phyloP scores from a whole-genome alignment of 1,140 invertebrate species.

The Drosophila dunni region DNA sequence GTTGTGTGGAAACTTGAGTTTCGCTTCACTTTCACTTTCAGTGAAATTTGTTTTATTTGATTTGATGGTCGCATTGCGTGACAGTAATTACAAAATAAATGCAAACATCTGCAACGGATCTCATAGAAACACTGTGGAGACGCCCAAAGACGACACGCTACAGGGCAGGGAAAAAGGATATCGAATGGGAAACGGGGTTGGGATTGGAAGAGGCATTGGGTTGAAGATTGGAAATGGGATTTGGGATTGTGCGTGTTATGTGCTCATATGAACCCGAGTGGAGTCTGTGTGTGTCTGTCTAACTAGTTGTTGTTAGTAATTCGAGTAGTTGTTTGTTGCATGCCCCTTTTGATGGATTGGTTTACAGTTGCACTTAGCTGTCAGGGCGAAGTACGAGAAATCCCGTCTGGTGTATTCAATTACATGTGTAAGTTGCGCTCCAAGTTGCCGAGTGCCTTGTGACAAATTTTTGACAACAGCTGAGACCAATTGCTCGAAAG shows the following conservation, averaged over 20 bases:
- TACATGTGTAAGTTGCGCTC: conserved; percentile 77
- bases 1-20: conserved; percentile 36
- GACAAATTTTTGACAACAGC: conserved; percentile 78
- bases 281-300: conserved; percentile 31
- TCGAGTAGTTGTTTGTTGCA: conserved; percentile 63
- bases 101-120: conserved; percentile 76
- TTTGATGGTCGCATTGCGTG: conserved; percentile 80
- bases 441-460: conserved; percentile 59
- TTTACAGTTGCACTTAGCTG: conserved; percentile 57
- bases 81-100: conserved; percentile 82
- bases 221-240: conserved; percentile 10
- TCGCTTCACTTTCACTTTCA: conserved; percentile 38
- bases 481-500: conserved; percentile 64
- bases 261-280: conserved; percentile 26
- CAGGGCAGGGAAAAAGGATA: conserved; percentile 21
- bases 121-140: conserved; percentile 35
- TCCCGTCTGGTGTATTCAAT: conserved; percentile 58
- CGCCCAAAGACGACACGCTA: conserved; percentile 30
- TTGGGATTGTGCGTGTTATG: conserved; percentile 35
- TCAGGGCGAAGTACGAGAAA: neutral
- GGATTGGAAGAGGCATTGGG: neutral
- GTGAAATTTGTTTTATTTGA: conserved; percentile 73
- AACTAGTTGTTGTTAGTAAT: conserved; percentile 57
- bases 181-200: neutral
- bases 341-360: conserved; percentile 69